These are phyloP conservation scores for Pollachius pollachius DNA, from an alignment of 2,113 vertebrate genomes.

Conservation along the genomic window DNA sequence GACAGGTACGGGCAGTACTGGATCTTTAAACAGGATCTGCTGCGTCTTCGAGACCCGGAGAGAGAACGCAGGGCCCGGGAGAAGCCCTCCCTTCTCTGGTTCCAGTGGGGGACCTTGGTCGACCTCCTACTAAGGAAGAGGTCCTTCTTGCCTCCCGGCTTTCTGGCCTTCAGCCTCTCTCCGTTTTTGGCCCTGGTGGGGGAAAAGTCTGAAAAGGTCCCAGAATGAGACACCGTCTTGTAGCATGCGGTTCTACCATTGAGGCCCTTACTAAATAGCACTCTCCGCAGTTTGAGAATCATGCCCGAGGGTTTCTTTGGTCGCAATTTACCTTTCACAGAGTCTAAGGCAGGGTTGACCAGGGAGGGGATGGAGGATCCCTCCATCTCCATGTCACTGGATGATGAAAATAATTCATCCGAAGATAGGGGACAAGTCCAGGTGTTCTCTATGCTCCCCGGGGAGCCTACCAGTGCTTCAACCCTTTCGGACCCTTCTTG, in stretches of 20 bases:
- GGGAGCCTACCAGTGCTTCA: slow-evolving; percentile 8
- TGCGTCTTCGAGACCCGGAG: slow-evolving; percentile 47
- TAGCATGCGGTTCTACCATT: slow-evolving; percentile 45
- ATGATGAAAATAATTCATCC: slow-evolving; percentile 49
- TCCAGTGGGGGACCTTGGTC: slow-evolving; percentile 16
- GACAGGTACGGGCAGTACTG: slow-evolving; percentile 70
- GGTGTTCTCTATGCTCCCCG: slow-evolving; percentile 34
- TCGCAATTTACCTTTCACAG: slow-evolving; percentile 3
- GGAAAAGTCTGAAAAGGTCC: neutral
- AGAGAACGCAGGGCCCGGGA: slow-evolving; percentile 33
- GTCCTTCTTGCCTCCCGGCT: neutral
- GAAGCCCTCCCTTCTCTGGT: slow-evolving; percentile 31
- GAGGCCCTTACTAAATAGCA: slow-evolving; percentile 37
- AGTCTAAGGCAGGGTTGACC: slow-evolving; percentile 1
- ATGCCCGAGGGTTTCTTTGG: slow-evolving; percentile 53
- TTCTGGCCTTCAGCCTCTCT: slow-evolving; percentile 16
- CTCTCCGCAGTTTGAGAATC: slow-evolving; percentile 70
- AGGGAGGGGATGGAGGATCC: slow-evolving; percentile 12
- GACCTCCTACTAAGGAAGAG: neutral
- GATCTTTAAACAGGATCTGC: slow-evolving; percentile 59
- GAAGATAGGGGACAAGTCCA: slow-evolving; percentile 69
- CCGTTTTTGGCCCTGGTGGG: neutral
- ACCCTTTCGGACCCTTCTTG: slow-evolving; percentile 30
- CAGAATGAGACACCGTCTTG: slow-evolving; percentile 39
- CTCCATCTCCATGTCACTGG: slow-evolving; percentile 37